These are phyloP conservation scores for Anoplius nigerrimus DNA, from an alignment of 2,888 invertebrate genomes.

Conservation along the genomic window DNA sequence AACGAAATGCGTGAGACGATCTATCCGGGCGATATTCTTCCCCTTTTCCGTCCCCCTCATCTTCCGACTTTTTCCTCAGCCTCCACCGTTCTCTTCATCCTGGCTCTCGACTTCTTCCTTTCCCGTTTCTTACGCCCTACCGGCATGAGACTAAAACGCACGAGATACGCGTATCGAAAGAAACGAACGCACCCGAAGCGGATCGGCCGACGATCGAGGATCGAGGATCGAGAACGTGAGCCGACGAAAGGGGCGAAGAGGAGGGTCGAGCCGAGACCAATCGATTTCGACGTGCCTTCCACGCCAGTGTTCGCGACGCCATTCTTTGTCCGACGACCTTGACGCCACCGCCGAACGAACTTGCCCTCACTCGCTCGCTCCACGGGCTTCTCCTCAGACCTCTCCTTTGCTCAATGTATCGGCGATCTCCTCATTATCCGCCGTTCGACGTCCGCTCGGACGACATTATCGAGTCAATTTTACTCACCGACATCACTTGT, in stretches of 20 bases:
- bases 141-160: slow-evolving; percentile 32
- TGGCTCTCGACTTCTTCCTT: slow-evolving; percentile 14
- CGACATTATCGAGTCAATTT: too few species aligned
- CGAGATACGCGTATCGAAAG: slow-evolving; percentile 54
- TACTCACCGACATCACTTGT: too few species aligned
- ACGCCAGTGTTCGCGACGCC: slow-evolving; percentile 35
- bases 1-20: slow-evolving; percentile 39
- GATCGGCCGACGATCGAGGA: slow-evolving; percentile 29
- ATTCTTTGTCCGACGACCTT: slow-evolving; percentile 49
- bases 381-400: too few species aligned
- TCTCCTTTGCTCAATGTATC: too few species aligned
- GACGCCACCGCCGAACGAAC: slow-evolving; percentile 2
- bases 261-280: slow-evolving; percentile 50
- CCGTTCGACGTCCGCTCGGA: too few species aligned
- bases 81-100: too few species aligned
- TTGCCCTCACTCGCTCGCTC: too few species aligned
- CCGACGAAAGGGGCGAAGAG: too few species aligned
- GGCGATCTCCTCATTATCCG: too few species aligned
- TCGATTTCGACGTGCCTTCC: slow-evolving; percentile 48
- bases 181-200: slow-evolving; percentile 52
- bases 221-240: slow-evolving; percentile 29
- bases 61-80: too few species aligned
- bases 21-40: slow-evolving; percentile 36
- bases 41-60: neutral
- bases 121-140: slow-evolving; percentile 42